Evolutionary conservation across 2,888 invertebrate genomes (phyloP).

Genomic region (Euplexia lucipara): DNA sequence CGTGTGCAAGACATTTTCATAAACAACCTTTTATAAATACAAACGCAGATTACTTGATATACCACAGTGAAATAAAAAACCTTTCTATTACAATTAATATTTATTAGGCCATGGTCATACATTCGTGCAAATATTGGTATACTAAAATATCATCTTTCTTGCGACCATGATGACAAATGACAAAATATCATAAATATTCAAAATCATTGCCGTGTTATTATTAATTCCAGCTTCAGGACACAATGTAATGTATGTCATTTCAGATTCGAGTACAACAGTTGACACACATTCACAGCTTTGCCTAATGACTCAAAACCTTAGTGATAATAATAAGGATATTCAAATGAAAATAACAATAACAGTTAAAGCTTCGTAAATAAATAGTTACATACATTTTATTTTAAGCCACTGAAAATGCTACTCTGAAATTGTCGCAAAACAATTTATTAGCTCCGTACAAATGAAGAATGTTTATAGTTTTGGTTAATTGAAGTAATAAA

Average conservation of each 20-base stretch:
- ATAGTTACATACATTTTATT: no score
- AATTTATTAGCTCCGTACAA: neutral
- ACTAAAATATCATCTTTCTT: slow-evolving; percentile 15
- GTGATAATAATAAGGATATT: no score
- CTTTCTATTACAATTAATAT: no score
- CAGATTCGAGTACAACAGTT: no score
- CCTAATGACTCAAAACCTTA: no score
- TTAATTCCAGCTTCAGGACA: neutral
- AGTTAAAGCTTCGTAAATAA: no score
- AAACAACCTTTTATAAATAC: no score
- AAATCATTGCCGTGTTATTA: neutral
- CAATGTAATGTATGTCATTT: neutral
- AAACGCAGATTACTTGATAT: no score
- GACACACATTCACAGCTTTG: no score
- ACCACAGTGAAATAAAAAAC: no score
- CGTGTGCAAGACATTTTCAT: no score
- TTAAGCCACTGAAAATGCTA: slow-evolving; percentile 4
- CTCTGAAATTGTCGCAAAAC: neutral
- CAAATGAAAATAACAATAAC: no score
- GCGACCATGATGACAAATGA: slow-evolving; percentile 10
- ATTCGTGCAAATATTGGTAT: neutral
- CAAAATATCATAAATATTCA: slow-evolving; percentile 7
- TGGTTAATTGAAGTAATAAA: neutral
- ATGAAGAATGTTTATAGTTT: neutral
- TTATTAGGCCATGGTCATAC: neutral